phyloP scores from a whole-genome alignment of 1,140 invertebrate species.

The Cheumatopsyche charites region DNA sequence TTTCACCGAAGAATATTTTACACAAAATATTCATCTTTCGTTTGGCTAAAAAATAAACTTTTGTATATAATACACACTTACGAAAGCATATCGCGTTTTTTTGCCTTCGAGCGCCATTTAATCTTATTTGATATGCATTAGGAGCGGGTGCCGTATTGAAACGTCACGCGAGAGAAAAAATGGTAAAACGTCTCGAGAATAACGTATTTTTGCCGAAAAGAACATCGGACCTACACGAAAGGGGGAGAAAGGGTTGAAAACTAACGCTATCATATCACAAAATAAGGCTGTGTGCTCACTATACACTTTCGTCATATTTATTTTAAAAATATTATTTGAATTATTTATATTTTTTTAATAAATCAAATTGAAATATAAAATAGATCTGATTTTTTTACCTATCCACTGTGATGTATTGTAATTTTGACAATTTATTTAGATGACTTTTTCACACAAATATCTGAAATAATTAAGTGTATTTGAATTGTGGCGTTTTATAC shows the following conservation, averaged over 20 bases:
- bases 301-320: not conserved
- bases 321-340: no score
- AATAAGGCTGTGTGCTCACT: not conserved
- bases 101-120: conserved; percentile 21
- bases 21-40: conserved; percentile 20
- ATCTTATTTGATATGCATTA: conserved; percentile 36
- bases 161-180: conserved; percentile 15
- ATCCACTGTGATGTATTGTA: no score
- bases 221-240: not conserved
- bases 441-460: no score
- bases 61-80: no score
- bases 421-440: no score
- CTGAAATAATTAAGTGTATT: no score
- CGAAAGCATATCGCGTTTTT: not conserved
- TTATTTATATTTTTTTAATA: no score
- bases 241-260: conserved; percentile 3
- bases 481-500: no score
- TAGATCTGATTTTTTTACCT: no score
- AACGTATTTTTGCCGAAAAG: not conserved
- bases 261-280: not conserved
- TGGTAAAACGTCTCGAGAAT: not conserved
- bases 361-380: no score
- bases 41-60: no score
- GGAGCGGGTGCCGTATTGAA: conserved; percentile 20
- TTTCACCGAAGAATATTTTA: no score